Percentiles rank a stretch among this genome's conserved stretches.
Conservation (phyloP, 2,113 vertebrate species). For the Eurypyga helias region DNA sequence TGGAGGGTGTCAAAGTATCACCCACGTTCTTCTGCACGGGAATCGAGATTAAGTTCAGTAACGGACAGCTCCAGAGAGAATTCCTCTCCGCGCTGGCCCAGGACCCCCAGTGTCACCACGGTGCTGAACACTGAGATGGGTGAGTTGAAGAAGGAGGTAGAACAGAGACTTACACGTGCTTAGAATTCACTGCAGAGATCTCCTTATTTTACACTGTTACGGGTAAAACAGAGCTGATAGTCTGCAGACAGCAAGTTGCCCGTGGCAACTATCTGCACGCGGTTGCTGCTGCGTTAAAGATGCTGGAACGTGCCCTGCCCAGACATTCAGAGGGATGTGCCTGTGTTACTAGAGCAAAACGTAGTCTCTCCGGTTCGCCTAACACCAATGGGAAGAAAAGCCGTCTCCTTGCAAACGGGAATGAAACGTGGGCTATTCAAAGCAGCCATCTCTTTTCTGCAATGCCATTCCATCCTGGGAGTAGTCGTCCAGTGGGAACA, state of each 20-base stretch:
- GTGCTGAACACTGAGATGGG: not conserved
- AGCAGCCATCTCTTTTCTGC: not conserved
- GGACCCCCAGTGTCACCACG: not conserved
- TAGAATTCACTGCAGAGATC: not conserved
- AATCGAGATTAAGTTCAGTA: not conserved
- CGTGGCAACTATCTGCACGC: not conserved
- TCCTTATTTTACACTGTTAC: not conserved
- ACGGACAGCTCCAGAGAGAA: not conserved
- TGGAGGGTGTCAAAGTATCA: not conserved
- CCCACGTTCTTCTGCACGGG: not conserved
- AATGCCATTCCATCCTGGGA: not conserved
- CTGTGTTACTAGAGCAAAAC: not conserved
- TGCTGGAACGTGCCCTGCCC: not conserved
- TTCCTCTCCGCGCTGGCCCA: not conserved
- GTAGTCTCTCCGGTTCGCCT: not conserved
- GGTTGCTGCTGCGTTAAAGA: not conserved
- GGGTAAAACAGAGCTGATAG: fast-evolving
- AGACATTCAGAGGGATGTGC: not conserved
- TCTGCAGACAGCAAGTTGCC: not conserved
- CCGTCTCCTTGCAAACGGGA: not conserved
- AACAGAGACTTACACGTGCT: not conserved
- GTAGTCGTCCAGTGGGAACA: not conserved
- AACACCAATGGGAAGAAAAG: not conserved
- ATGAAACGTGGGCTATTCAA: not conserved
- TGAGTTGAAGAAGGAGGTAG: not conserved